Evolutionary conservation across 2,888 invertebrate genomes (phyloP).

Genomic region (Druceiella hillmani): DNA sequence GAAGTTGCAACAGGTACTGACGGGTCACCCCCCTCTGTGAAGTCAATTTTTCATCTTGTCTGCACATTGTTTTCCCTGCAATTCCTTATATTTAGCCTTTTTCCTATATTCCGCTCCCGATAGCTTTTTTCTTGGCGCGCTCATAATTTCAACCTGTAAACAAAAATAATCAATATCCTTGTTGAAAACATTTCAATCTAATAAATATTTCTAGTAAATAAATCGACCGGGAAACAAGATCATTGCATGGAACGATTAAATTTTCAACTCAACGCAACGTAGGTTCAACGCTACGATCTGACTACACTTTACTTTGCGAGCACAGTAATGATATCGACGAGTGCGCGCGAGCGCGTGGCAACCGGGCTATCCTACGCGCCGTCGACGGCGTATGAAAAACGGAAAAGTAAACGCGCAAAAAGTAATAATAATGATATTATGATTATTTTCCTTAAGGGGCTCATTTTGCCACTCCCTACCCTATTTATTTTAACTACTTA

Average conservation of each 20-base stretch:
- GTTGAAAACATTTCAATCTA: too few species aligned
- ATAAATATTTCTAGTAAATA: too few species aligned
- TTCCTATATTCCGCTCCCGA: constrained; percentile 14
- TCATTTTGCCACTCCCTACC: too few species aligned
- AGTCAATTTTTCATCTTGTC: constrained; percentile 17
- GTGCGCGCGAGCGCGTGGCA: constrained; percentile 4
- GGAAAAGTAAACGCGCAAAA: too few species aligned
- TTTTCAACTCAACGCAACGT: constrained; percentile 5
- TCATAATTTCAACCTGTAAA: constrained; percentile 12
- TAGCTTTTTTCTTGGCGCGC: constrained; percentile 12
- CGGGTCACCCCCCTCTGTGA: constrained; percentile 14
- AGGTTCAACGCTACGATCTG: constrained; percentile 5
- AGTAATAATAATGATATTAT: too few species aligned
- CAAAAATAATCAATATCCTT: too few species aligned
- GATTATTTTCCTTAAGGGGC: too few species aligned
- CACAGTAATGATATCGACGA: constrained; percentile 5
- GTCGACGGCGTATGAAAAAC: too few species aligned
- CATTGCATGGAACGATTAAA: constrained; percentile 9
- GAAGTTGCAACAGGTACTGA: constrained; percentile 16
- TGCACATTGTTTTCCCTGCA: constrained; percentile 14
- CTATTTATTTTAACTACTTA: too few species aligned
- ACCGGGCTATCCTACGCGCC: too few species aligned
- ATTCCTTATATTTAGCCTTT: constrained; percentile 14
- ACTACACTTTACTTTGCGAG: constrained; percentile 7
- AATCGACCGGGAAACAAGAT: constrained; percentile 5